Evolutionary conservation across 1,140 invertebrate genomes (phyloP), one percentile per base, ranked within the genome.

Genomic region (Drosophila rhopaloa): DNA sequence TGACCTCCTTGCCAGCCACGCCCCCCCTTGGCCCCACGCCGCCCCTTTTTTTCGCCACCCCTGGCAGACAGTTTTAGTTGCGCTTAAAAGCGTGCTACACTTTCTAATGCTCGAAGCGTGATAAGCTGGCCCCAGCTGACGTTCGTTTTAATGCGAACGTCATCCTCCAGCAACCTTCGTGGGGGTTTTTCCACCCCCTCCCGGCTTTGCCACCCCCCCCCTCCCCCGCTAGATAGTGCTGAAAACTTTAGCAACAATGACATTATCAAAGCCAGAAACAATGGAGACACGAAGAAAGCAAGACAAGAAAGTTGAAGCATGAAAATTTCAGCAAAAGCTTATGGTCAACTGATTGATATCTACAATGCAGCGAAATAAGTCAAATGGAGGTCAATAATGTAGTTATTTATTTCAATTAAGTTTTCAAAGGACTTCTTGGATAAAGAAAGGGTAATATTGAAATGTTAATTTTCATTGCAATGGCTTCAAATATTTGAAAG

Each of bases 141-240:
- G 78, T 88, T 88, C 76, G 84, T 88, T 88, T 88, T 88, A 88
- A 86, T 86, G 83, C 79, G 76, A 76, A 76, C 63, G 83, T 86
- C 83, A 82, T 86, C 61, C 59, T 41, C 16, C 51, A n/a, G 80
- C 63, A 46, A 47, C 29, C 44, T 47, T 29, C 19, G 37, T 5
- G 47, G 46, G 10, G 13, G 13, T 37, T 47, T 29, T 11, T 24
- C 43, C 51, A 13, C 16, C 16, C 50, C 57, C 19, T 9, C 27
- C 35, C 32, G 13, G 43, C 46, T 32, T 56, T 11, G 24, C 9
- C 19, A 7, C 27, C 40, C 10, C 16, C 10, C 16, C 16, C 9
- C 6, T 1, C 14, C 40, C 48, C 1, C 47, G 2, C 27, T 5
- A 40, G 56, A 60, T 57, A 63, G 57, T 47, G 61, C 58, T 38